Evolutionary conservation across 2,113 vertebrate genomes (phyloP), one percentile per base, ranked within the genome.

Genomic region (Gymnobelideus leadbeateri): DNA sequence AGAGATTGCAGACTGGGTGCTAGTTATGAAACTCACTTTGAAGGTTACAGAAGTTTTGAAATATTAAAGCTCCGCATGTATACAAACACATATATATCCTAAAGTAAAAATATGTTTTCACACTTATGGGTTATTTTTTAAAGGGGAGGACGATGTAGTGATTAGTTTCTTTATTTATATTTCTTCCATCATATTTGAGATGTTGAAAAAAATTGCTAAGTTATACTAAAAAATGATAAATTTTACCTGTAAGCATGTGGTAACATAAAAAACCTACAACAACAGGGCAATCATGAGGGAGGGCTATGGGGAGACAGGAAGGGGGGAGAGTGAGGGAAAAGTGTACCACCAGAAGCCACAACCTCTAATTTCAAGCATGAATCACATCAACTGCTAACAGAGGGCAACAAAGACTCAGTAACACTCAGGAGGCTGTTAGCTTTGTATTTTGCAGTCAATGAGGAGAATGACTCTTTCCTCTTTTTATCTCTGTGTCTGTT

Each of bases 21-120:
- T 23, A 7, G 51, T 54, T 96, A 12, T 12, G 12, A 37, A 53
- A 3, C 90, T 95, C 54, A 12, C 8, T 0, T n/a, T 89, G 91
- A 93, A 28, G 24, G 37, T 96, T 93, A 68, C 84, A 57, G 90
- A 94, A 50, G 51, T 31, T 54, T 91, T 92, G 84, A 92, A 89
- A 61, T 54, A 94, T 95, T 92, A 90, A 46, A 49, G 2, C 89
- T 57, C 8, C 8, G 16, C 19, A n/a, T 19, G 21, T 21, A 84
- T 8, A 68, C 4, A 68, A 4, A 68, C 16, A 77, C 1, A 77
- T 16, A 43, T n/a, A 77, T 49, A 91, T n/a, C 91, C 47, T 53
- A 57, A 11, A 94, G 55, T 55, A 91, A 96, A 25, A 21, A 7
- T 25, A 23, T 51, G 89, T 51, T 92, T 49, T 25, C 37, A 28